A percentile compares a stretch with the other conserved stretches of the same genome.
Evolutionary conservation across 2,888 invertebrate species (phyloP).

Genomic region (Cylindroiulus punctatus): DNA sequence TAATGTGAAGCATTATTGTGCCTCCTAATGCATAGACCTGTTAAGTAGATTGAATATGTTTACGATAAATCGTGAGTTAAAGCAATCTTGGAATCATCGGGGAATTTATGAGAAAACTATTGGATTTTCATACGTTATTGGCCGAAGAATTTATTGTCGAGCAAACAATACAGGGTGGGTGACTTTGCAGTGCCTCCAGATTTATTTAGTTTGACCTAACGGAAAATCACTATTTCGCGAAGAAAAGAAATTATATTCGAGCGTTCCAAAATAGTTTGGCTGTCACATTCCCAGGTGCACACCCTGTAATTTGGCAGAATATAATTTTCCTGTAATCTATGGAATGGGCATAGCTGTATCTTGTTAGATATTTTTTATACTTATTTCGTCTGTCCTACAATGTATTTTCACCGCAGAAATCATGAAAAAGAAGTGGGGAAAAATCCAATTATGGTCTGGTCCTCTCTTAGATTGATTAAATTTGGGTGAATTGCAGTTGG

Average conservation of each 20-base stretch:
- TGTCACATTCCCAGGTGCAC: background rate
- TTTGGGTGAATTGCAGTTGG: conserved; percentile 17
- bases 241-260: too few species aligned
- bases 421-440: background rate
- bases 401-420: conserved; percentile 21
- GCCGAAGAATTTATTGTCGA: background rate
- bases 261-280: too few species aligned
- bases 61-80: background rate
- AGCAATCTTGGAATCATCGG: background rate
- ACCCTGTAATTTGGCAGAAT: conserved; percentile 12
- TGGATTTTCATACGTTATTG: conserved; percentile 16
- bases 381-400: background rate
- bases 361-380: conserved; percentile 6
- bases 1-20: background rate
- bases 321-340: background rate
- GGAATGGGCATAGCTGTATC: background rate
- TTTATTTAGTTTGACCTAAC: too few species aligned
- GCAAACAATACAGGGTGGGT: conserved; percentile 1
- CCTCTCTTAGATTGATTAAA: conserved; percentile 32
- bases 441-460: conserved; percentile 21
- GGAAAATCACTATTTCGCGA: too few species aligned
- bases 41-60: conserved; percentile 14
- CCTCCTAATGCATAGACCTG: background rate
- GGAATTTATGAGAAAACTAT: conserved; percentile 9
- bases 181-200: too few species aligned